Conservation (phyloP, 2,113 vertebrate species). For the Brachyhypopomus occidentalis region DNA sequence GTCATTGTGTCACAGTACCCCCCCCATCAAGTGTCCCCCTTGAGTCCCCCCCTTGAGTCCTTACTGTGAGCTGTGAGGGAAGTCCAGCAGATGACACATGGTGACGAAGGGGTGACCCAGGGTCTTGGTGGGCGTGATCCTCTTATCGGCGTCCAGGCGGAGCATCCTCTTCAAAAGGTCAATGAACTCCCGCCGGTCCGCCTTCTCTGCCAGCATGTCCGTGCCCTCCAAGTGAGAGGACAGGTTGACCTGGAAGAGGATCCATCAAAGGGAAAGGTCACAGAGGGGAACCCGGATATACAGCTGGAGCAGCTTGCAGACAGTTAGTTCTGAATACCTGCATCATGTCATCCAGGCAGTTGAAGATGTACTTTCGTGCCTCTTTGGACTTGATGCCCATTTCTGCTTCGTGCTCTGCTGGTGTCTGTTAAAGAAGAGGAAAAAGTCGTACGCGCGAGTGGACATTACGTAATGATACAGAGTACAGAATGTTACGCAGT, state of each 20-base stretch:
- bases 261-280: not conserved
- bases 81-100: slow-evolving; percentile 95
- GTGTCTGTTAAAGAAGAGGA: slow-evolving; percentile 77
- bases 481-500: not conserved
- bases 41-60: slow-evolving; percentile 61
- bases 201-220: slow-evolving; percentile 98
- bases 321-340: slow-evolving; percentile 75
- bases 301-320: not conserved
- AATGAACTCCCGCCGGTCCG: slow-evolving; percentile 95
- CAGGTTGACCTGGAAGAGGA: slow-evolving; percentile 86
- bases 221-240: slow-evolving; percentile 95
- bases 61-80: slow-evolving; percentile 97
- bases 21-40: not conserved
- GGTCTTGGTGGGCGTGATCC: slow-evolving; percentile 94
- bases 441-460: not conserved
- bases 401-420: slow-evolving; percentile 93
- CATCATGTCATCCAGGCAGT: slow-evolving; percentile 99
- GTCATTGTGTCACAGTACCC: too few species aligned
- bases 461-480: not conserved
- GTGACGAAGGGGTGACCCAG: slow-evolving; percentile 95
- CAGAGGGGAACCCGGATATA: not conserved
- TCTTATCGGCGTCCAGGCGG: slow-evolving; percentile 98
- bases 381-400: slow-evolving; percentile 98
- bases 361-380: slow-evolving; percentile 98
- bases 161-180: slow-evolving; percentile 98